Percentiles rank a stretch among this genome's conserved stretches.
Conservation (phyloP, 2,797 vertebrate species). For the Setipinna tenuifilis region DNA sequence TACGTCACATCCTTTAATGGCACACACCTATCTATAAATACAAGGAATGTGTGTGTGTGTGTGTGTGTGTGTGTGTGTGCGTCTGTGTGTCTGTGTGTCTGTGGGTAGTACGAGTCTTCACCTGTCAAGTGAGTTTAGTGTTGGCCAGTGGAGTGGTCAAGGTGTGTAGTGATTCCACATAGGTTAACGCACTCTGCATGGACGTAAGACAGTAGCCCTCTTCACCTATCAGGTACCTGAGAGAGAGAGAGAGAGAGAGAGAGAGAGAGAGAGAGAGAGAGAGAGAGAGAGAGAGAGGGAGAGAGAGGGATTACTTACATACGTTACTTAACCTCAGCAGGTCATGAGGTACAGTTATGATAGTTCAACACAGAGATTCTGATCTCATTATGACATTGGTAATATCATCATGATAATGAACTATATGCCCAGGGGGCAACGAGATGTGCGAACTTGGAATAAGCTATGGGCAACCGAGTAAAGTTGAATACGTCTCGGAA, state of each 20-base stretch:
- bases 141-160: slow-evolving; percentile 48
- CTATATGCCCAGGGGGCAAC: background rate
- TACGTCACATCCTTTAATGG: background rate
- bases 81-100: too few species aligned
- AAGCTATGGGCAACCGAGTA: too few species aligned
- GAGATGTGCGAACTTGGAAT: too few species aligned
- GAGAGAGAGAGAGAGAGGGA: background rate
- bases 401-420: background rate
- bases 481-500: too few species aligned
- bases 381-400: background rate
- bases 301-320: background rate
- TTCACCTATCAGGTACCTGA: slow-evolving; percentile 92
- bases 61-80: background rate
- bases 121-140: slow-evolving; percentile 61
- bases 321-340: background rate
- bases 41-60: too few species aligned
- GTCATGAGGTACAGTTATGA: too few species aligned
- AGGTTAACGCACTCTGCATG: slow-evolving; percentile 90
- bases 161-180: slow-evolving; percentile 81
- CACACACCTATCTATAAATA: too few species aligned
- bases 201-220: slow-evolving; percentile 96
- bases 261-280: background rate
- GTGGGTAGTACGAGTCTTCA: too few species aligned
- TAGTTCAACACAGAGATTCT: background rate
- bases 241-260: slow-evolving; percentile 34